Conservation (phyloP, 2,888 invertebrate genomes). For the Volucella inanis region DNA sequence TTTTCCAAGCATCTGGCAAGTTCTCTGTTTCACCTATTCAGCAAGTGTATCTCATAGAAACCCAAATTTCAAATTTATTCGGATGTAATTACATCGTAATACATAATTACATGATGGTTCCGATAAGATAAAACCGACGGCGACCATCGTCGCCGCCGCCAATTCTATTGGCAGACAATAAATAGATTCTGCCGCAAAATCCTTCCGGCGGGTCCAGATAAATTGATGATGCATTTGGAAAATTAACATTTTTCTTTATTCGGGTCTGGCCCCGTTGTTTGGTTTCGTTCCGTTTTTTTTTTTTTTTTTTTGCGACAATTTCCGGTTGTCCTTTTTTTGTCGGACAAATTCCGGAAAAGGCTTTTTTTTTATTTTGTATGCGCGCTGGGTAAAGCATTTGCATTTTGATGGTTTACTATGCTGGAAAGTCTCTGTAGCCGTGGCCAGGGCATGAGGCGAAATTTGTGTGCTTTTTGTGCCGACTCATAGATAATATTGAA, state of each 20-base stretch:
- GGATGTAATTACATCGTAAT: conserved; percentile 59
- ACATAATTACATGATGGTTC: conserved; percentile 45
- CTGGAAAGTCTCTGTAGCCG: conserved; percentile 28
- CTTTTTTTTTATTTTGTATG: conserved; percentile 35
- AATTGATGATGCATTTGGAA: conserved; percentile 74
- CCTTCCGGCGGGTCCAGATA: conserved; percentile 65
- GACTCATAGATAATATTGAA: conserved; percentile 62
- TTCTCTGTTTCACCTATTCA: no score
- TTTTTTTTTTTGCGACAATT: conserved; percentile 60
- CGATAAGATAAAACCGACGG: conserved; percentile 40
- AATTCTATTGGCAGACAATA: conserved; percentile 60
- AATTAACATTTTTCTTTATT: conserved; percentile 74
- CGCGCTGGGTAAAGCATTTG: conserved; percentile 52
- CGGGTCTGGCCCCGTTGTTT: conserved; percentile 20
- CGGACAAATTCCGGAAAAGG: conserved; percentile 52
- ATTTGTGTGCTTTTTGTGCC: conserved; percentile 40
- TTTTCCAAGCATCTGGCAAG: no score
- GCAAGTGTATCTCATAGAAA: no score
- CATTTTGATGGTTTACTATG: conserved; percentile 70
- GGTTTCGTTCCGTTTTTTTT: conserved; percentile 3
- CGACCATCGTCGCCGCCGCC: conserved; percentile 17
- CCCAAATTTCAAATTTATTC: conserved; percentile 5
- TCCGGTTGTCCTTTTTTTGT: conserved; percentile 57
- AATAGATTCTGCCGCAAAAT: conserved; percentile 63
- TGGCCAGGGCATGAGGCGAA: conserved; percentile 15